phyloP scores from a whole-genome alignment of 2,113 vertebrate genomes.

The Prunella fulvescens region DNA sequence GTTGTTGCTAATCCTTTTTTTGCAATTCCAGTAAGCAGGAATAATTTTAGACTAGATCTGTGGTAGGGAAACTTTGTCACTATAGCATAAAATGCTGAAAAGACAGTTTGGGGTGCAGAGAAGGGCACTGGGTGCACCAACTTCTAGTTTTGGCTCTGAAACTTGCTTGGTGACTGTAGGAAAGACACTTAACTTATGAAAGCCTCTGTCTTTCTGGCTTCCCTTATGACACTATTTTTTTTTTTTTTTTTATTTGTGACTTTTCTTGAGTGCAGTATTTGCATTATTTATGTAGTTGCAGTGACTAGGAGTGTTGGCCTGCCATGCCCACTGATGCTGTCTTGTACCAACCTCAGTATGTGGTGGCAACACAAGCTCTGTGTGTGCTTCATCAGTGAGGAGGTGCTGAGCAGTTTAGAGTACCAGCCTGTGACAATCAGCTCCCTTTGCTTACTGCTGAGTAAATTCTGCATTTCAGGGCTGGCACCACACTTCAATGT shows the following conservation, averaged over 20 bases:
- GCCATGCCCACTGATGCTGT: not conserved
- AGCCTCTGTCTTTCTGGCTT: not conserved
- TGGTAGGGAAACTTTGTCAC: not conserved
- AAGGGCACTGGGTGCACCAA: not conserved
- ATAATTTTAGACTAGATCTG: not conserved
- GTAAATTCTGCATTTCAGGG: not conserved
- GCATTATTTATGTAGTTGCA: not conserved
- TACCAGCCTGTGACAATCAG: not conserved
- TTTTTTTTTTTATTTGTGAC: not conserved
- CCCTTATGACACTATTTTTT: not conserved
- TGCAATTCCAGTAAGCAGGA: not conserved
- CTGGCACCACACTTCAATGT: not conserved
- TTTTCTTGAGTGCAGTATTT: not conserved
- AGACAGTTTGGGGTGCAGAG: not conserved
- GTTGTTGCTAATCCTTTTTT: not conserved
- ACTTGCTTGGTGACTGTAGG: not conserved
- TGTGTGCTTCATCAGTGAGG: fast-evolving
- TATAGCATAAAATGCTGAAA: not conserved
- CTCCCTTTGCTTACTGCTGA: not conserved
- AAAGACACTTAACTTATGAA: not conserved
- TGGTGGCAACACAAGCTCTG: not conserved
- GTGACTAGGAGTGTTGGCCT: not conserved
- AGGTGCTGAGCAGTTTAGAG: not conserved
- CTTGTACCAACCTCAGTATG: not conserved
- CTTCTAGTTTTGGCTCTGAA: not conserved